Percentiles rank a stretch among this genome's conserved stretches.
phyloP scores from a whole-genome alignment of 2,113 vertebrate genomes.

The Suncus etruscus region DNA sequence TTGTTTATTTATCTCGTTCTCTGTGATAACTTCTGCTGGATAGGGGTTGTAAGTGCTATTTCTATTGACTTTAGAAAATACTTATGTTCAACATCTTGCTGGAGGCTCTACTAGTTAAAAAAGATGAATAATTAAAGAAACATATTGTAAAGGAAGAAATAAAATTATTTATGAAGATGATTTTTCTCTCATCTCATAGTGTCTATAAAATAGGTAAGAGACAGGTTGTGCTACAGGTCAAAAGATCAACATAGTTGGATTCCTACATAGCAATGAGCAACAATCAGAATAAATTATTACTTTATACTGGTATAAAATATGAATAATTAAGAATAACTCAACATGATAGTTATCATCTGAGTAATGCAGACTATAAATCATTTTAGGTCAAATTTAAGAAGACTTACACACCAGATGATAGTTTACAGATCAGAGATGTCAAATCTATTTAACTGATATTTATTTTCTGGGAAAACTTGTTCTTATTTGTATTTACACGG shows the following conservation, averaged over 20 bases:
- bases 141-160: neutral
- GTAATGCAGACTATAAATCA: neutral
- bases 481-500: slow-evolving; percentile 7
- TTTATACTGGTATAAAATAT: neutral
- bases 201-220: neutral
- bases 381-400: neutral
- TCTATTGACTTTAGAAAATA: too few species aligned
- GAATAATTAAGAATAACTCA: too few species aligned
- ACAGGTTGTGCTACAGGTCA: neutral
- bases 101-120: neutral
- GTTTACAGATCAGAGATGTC: neutral
- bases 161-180: neutral
- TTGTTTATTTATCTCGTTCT: too few species aligned
- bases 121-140: neutral
- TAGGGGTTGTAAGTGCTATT: too few species aligned
- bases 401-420: too few species aligned
- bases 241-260: neutral
- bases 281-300: neutral
- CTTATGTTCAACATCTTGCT: neutral
- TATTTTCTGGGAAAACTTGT: neutral
- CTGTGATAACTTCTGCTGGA: too few species aligned
- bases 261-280: neutral
- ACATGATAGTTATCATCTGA: too few species aligned
- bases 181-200: neutral
- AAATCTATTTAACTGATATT: neutral